Evolutionary conservation across 2,113 vertebrate genomes (phyloP), one percentile per base, ranked within the genome.

Genomic region (Sturnus vulgaris): DNA sequence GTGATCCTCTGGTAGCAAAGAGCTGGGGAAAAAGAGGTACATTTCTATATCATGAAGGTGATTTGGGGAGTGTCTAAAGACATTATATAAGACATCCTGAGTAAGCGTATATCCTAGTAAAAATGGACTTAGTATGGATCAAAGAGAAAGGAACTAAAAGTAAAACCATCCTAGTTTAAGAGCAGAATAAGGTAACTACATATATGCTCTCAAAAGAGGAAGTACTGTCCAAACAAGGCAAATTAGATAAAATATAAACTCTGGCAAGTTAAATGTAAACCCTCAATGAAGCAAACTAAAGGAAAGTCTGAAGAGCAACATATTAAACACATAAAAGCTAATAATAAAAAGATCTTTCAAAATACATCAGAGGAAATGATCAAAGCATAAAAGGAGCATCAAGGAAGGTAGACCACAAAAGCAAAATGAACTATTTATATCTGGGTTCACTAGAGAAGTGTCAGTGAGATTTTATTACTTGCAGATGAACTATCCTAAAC

Each of bases 321-420:
- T 63, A 47, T 64, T 93, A 92, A 90, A 90, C 25, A 22, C 35
- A 95, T 92, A 88, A 95, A 95, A 83, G 49, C 23, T 77, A 92
- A 69, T 88, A 92, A 92, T 47, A 92, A 94, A 93, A 96, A 73
- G 60, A 71, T 86, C 86, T 88, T 92, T 90, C 82, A 95, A 86
- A 95, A 93, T 40, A 91, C 80, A 92, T 93, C 91, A 94, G 95
- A 97, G 85, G 77, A 94, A 92, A 88, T 57, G 85, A 96, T 96
- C 96, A 97, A 96, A 96, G 95, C 76, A 60, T 52, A 86, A 88
- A 77, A 86, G 39, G 39, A 94, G 64, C 91, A 95, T 94, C 86
- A 86, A 70, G 88, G 77, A 95, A 97, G 94, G 94, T 93, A 93
- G 77, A 92, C 69, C 30, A 1, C 88, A 96, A 96, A 82, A 81